These are phyloP conservation scores for Alligator mississippiensis DNA, from an alignment of 2,113 vertebrate genomes.

Conservation along the genomic window DNA sequence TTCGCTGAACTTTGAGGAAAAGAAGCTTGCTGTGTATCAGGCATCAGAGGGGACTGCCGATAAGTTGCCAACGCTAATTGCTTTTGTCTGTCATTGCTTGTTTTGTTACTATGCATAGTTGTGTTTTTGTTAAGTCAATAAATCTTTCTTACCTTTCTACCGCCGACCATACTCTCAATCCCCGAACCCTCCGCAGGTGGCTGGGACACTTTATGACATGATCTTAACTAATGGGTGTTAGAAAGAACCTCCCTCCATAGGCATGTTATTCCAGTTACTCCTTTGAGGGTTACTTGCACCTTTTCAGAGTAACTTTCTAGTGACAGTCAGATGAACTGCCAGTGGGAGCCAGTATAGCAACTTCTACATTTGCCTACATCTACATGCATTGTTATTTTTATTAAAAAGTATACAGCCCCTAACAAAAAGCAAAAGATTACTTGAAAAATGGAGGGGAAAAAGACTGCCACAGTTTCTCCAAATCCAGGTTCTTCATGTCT, in stretches of 20 bases:
- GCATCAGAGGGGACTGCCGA: no score
- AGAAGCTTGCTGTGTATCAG: no score
- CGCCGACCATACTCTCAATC: no score
- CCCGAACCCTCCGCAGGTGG: no score
- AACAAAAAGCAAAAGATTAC: rapidly evolving
- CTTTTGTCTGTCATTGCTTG: no score
- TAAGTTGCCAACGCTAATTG: no score
- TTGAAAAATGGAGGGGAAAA: neutral
- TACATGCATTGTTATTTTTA: no score
- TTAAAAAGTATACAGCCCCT: neutral
- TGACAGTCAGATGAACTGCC: neutral
- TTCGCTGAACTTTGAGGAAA: no score
- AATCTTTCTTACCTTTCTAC: no score
- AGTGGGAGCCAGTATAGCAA: neutral
- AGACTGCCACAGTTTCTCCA: rapidly evolving
- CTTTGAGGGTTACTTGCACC: neutral
- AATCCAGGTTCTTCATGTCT: neutral
- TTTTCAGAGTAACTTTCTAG: neutral
- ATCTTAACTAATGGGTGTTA: neutral
- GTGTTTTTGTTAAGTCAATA: no score
- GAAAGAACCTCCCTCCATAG: neutral
- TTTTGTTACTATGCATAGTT: no score
- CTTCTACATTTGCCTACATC: neutral
- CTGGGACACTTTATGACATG: neutral
- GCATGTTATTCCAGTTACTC: neutral